Conservation (phyloP, 2,888 invertebrate species). For the Rhodophaea formosa region DNA sequence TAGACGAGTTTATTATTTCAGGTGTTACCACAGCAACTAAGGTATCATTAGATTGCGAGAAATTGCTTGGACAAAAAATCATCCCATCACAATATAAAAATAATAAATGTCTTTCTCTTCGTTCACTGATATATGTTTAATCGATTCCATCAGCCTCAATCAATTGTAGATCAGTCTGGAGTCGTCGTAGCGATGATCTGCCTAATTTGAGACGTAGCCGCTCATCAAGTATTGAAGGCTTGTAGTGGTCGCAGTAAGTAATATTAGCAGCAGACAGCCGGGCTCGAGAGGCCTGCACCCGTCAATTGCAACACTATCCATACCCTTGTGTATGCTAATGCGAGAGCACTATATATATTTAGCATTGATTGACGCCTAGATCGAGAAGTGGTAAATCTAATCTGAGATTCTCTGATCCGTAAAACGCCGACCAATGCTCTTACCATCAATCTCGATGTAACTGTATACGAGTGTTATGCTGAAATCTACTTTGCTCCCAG, state of each 20-base stretch:
- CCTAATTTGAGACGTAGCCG: conserved; percentile 58
- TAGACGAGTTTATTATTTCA: no score
- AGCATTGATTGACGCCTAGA: conserved; percentile 2
- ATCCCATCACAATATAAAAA: no score
- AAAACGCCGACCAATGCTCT: no score
- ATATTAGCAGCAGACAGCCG: conserved; percentile 50
- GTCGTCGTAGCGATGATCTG: conserved; percentile 35
- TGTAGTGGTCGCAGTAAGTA: conserved; percentile 42
- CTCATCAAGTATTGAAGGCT: conserved; percentile 67
- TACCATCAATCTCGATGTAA: no score
- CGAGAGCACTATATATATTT: background rate
- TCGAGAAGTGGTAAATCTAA: no score
- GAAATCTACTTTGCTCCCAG: no score
- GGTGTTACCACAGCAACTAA: no score
- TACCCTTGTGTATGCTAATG: conserved; percentile 6
- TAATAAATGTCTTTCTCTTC: no score
- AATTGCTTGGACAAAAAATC: no score
- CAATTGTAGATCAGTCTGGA: conserved; percentile 42
- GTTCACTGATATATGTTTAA: background rate
- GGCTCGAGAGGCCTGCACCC: conserved; percentile 27
- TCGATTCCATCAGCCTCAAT: background rate
- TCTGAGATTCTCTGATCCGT: no score
- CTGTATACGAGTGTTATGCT: no score
- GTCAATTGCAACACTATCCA: conserved; percentile 13
- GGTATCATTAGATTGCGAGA: no score